Evolutionary conservation across 2,797 vertebrate species (phyloP).

Genomic region (Podarcis lilfordi): DNA sequence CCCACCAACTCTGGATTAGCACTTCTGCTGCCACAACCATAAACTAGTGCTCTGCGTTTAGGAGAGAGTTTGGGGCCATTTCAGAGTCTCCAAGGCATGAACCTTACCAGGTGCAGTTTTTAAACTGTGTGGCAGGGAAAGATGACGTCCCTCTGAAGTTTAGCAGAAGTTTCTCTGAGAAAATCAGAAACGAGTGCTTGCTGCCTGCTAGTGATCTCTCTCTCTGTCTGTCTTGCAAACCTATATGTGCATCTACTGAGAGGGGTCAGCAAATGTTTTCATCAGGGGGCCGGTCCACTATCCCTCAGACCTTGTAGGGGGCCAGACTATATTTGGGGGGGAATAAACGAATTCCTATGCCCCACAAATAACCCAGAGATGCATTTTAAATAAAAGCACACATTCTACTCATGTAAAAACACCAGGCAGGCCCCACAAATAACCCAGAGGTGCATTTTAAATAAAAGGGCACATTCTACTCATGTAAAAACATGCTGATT

Average conservation of each 20-base stretch:
- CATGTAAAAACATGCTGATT: no score
- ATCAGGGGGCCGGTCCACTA: no score
- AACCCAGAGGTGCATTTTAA: no score
- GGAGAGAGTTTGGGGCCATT: not conserved
- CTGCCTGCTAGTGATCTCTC: not conserved
- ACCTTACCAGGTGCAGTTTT: not conserved
- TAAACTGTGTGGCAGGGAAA: not conserved
- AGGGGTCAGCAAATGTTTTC: no score
- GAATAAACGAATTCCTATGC: no score
- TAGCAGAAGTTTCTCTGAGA: not conserved
- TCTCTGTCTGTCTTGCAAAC: not conserved
- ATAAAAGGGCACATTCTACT: no score
- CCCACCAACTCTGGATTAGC: not conserved
- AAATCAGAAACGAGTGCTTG: not conserved
- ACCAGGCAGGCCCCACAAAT: no score
- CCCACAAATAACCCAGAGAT: no score
- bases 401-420: no score
- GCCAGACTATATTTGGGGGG: no score
- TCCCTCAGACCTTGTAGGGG: no score
- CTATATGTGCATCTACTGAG: not conserved
- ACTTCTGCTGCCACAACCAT: not conserved
- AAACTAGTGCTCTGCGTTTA: not conserved
- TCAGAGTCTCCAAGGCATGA: not conserved
- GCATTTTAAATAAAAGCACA: no score
- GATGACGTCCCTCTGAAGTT: not conserved